Conservation (phyloP, 2,797 vertebrate genomes). For the Etheostoma perlongum region DNA sequence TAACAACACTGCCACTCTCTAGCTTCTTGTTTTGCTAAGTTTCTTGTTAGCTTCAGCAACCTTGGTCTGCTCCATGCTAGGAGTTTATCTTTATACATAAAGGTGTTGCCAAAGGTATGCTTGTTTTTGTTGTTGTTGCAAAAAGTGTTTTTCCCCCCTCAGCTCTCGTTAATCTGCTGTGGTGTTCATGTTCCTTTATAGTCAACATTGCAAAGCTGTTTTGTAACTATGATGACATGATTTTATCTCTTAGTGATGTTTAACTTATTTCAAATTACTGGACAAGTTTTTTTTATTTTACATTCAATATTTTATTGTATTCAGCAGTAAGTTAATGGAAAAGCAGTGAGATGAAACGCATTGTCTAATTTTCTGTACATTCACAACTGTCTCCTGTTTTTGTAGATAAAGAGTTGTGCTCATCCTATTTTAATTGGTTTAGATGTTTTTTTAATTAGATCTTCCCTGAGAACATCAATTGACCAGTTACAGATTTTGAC, state of each 20-base stretch:
- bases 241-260: neutral
- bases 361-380: neutral
- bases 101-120: neutral
- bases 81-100: neutral
- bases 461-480: neutral
- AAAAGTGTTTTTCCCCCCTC: neutral
- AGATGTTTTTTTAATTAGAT: too few species aligned
- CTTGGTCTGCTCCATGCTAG: neutral
- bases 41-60: slow-evolving; percentile 11
- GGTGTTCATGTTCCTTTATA: neutral
- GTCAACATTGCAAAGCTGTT: neutral
- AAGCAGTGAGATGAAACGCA: slow-evolving; percentile 1
- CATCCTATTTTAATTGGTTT: too few species aligned
- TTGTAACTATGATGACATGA: neutral
- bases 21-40: slow-evolving; percentile 1
- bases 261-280: neutral
- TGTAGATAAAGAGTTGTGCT: too few species aligned
- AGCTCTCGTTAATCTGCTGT: neutral
- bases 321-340: slow-evolving; percentile 4
- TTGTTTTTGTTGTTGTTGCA: neutral
- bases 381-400: neutral
- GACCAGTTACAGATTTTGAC: neutral
- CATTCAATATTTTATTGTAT: neutral
- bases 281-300: neutral
- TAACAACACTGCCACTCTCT: slow-evolving; percentile 1